Evolutionary conservation across 2,113 vertebrate genomes (phyloP), one percentile per base, ranked within the genome.

Genomic region (Balaeniceps rex): DNA sequence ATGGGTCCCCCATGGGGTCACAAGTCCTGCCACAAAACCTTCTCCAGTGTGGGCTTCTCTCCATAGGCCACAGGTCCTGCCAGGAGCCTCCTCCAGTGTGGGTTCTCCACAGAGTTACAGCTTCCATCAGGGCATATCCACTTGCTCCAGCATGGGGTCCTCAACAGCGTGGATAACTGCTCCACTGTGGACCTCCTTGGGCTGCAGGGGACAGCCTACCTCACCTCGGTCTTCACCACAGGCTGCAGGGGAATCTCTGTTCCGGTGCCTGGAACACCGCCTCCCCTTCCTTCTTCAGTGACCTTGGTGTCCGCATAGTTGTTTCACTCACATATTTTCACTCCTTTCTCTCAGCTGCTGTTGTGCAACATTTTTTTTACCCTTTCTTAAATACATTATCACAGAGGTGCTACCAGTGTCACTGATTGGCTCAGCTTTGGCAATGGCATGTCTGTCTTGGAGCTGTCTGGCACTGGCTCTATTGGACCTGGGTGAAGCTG

Each of bases 101-200:
- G 40, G 7, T 14, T 66, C 22, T 16, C 18, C 9, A 51, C 3
- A 1, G 18, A 18, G 17, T 36, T 13, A 49, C 13, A 28, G 25
- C 25, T 25, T 70, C 18, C 34, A 14, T 49, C 7, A 44, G 4
- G 46, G 18, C 13, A 3, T 13, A 36, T 14, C 46, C 7, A 3
- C 18, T 12, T 70, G 18, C 25, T 51, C 34, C 2, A 3, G 18
- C 1, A 2, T 49, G 68, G 68, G 34, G 9, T 26, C 66, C 24
- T 70, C 15, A 46, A 36, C 4, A 3, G 34, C 4, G 10, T 17
- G 13, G 7, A 14, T 14, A 24, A 42, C 6, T 69, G 14, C 9
- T 36, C 11, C 33, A 49, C 25, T 5, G 1, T 10, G 16, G 9
- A 42, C 6, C 22, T 33, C 19, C 11, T 4, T 0, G 3, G 22